Percentiles rank a stretch among this genome's conserved stretches.
Conservation (phyloP, 2,113 vertebrate species). For the Catharus minimus region DNA sequence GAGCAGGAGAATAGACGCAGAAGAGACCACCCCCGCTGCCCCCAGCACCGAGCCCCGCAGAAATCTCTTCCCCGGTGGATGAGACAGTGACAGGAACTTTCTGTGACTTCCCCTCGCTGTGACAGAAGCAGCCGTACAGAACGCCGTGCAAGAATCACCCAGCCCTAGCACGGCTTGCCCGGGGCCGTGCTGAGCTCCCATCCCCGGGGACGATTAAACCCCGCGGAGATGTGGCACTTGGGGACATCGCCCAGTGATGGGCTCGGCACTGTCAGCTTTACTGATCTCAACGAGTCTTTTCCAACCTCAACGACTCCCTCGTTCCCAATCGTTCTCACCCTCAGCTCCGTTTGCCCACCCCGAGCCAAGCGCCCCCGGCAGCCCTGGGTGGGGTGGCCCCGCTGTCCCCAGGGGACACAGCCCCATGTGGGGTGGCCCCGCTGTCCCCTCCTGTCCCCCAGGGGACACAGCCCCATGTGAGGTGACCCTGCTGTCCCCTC, state of each 20-base stretch:
- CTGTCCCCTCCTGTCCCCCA: no score
- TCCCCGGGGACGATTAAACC: background rate
- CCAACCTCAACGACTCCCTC: rapidly evolving
- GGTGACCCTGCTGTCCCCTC: no score
- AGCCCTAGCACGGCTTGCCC: background rate
- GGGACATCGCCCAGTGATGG: rapidly evolving
- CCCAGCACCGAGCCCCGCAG: background rate
- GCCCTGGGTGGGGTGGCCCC: no score
- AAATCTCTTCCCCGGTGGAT: rapidly evolving
- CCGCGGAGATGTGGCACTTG: rapidly evolving
- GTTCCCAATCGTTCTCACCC: rapidly evolving
- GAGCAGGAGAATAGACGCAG: background rate
- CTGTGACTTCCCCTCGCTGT: background rate
- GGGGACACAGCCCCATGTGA: background rate
- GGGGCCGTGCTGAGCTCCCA: background rate
- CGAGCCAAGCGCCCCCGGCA: background rate
- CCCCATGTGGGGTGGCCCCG: no score
- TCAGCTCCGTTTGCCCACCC: rapidly evolving
- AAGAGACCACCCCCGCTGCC: background rate
- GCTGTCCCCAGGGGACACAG: background rate
- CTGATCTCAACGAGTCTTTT: background rate
- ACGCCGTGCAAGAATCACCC: rapidly evolving
- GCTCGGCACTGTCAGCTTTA: rapidly evolving
- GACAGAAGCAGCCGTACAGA: rapidly evolving
- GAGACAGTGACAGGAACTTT: background rate